Percentiles rank a stretch among this genome's conserved stretches.
These are phyloP conservation scores for Caenorhabditis sp. DNA, from an alignment of 2,888 invertebrate species.

Conservation along the genomic window DNA sequence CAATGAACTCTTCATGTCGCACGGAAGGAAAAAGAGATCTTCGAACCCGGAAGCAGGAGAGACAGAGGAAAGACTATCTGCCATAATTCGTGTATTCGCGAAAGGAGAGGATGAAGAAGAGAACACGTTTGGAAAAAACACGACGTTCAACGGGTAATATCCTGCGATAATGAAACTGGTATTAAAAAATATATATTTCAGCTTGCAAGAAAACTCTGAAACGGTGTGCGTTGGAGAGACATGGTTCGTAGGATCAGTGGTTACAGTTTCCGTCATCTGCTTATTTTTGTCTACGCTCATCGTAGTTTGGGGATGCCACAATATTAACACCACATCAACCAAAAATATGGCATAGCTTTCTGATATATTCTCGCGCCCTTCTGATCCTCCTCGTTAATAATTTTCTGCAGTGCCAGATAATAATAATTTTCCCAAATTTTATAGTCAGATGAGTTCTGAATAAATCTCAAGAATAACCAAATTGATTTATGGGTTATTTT, in stretches of 20 bases:
- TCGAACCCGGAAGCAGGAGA: conserved; percentile 62
- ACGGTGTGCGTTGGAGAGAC: conserved; percentile 78
- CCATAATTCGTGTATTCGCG: conserved; percentile 79
- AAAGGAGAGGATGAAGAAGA: conserved; percentile 78
- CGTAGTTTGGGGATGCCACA: conserved; percentile 78
- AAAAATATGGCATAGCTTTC: conserved; percentile 35
- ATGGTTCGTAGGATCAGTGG: conserved; percentile 78
- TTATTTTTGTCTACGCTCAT: conserved; percentile 78
- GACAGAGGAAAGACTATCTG: conserved; percentile 77
- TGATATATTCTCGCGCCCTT: neutral
- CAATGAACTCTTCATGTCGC: conserved; percentile 79
- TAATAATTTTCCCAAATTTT: neutral
- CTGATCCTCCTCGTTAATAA: neutral
- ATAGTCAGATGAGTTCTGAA: neutral
- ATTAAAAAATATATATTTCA: conserved; percentile 8
- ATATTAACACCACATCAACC: conserved; percentile 41
- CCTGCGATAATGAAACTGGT: neutral
- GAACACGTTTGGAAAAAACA: conserved; percentile 46
- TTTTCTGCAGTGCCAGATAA: neutral
- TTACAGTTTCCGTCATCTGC: conserved; percentile 76
- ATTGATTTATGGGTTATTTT: conserved; percentile 17
- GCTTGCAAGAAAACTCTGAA: conserved; percentile 45
- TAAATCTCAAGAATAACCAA: neutral
- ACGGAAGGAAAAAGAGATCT: conserved; percentile 78
- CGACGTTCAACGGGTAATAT: conserved; percentile 7